Base-by-base conservation (phyloP, 2,888 invertebrate genomes). In the Tetranychus truncatus region DNA sequence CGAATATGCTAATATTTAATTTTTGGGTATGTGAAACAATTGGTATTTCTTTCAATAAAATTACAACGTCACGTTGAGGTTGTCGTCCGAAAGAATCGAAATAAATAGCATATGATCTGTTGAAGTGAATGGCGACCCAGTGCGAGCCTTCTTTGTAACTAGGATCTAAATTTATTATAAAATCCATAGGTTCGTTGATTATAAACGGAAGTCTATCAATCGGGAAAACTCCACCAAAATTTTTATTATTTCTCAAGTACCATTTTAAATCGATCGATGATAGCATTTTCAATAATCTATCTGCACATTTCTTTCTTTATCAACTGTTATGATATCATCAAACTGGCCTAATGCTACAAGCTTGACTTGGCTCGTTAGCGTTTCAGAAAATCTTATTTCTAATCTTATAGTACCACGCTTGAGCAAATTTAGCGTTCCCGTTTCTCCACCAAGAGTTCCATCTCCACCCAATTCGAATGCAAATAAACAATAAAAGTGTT, bases 1-100 rank as follows among this genome's bases (percentile, higher is more conserved):
- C 21, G 21, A 21, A 21, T 21, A 21, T 21, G 21, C 21, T 21
- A 21, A 21, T 21, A 21, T 21, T 21, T 21, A 1, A 21, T 21
- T 21, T 21, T 21, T 21, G 21, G 1, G 21, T 21, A 1, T 21
- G 21, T 21, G 21, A 21, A 21, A 21, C 21, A 21, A 21, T 21
- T 21, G 1, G 21, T 21, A 21, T 21, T 21, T 21, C 21, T 21
- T 21, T 21, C 21, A 21, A 21, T 21, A 21, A 21, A 21, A 21
- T 21, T 21, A 21, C 1, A 21, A 21, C 1, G 1, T 21, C 21
- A 21, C 21, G 1, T 21, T 21, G 21, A 21, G 21, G 21, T 21
- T 21, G 1, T 21, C 21, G 21, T 21, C 71, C 71, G 24, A 71
- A 71, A 15, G 71, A 71, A 71, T 71, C 71, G 24, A 71, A 71